Evolutionary conservation across 1,140 invertebrate species (phyloP), one percentile per base, ranked within the genome.

Genomic region (Onthophagus taurus): DNA sequence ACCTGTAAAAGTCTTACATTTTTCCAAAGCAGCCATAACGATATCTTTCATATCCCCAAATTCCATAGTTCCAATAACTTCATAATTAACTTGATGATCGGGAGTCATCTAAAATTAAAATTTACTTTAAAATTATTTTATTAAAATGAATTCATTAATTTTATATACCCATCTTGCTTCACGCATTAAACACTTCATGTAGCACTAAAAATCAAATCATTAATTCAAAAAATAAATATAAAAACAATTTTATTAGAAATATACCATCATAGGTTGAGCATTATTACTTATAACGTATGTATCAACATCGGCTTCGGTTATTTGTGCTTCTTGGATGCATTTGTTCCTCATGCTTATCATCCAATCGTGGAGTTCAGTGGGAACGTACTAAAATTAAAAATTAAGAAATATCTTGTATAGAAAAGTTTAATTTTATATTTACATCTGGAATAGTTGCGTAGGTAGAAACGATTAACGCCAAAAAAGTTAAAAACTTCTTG

Each of bases 161-260:
- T n/a, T 19, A 47, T 42, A 30, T 48, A 56, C 54, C 54, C 54
- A 56, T 47, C 52, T 56, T 24, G 49, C 47, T 45, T 51, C 47
- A 17, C 45, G n/a, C 54, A 56, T 56, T 4, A 56, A 24, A 37
- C 54, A 56, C 21, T 54, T 53, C 54, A 56, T 56, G 14, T 56
- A 56, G 31, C 52, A 54, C 54, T 56, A 31, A 37, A 52, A 50
- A 43, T 19, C 17, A 41, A 47, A 20, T 14, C 18, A 35, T 29
- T 29, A 18, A 13, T n/a, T 4, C 20, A 26, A 17, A 12, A 41
- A 41, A 17, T 18, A 30, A 21, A 31, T 42, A 18, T 26, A 16
- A n/a, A n/a, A n/a, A n/a, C n/a, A n/a, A n/a, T n/a, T n/a, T 12
- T 36, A 41, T 35, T 26, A 33, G 33, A 7, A 26, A 7, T 12